phyloP scores from a whole-genome alignment of 2,888 invertebrate genomes.

The Priocnemis perturbator region DNA sequence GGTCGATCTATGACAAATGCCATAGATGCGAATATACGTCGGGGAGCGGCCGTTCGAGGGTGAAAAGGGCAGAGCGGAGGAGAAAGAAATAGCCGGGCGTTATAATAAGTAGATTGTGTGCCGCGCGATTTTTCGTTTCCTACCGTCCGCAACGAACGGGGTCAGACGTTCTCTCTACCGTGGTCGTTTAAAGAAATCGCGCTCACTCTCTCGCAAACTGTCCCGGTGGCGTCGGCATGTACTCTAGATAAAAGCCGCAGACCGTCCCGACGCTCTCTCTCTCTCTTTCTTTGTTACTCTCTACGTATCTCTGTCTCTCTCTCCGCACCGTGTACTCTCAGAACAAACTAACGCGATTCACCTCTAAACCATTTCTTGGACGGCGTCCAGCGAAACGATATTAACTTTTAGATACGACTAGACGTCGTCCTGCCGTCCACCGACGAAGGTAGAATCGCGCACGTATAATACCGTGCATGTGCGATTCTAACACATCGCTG shows the following conservation, averaged over 20 bases:
- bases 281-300: conserved; percentile 21
- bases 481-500: neutral
- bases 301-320: conserved; percentile 21
- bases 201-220: neutral
- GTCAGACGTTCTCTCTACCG: conserved; percentile 13
- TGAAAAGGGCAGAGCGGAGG: no score
- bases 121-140: no score
- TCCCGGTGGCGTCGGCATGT: conserved; percentile 5
- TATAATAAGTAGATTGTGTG: no score
- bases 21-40: no score
- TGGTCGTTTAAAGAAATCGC: conserved; percentile 14
- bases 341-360: conserved; percentile 29
- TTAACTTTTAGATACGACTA: conserved; percentile 14
- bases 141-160: neutral
- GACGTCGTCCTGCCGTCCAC: neutral
- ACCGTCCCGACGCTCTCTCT: conserved; percentile 16
- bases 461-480: neutral
- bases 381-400: conserved; percentile 26
- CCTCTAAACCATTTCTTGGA: conserved; percentile 31
- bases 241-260: conserved; percentile 32
- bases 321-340: conserved; percentile 9
- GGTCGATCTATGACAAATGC: no score
- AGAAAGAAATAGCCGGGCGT: no score
- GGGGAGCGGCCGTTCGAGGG: no score
- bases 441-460: no score